phyloP scores from a whole-genome alignment of 2,888 invertebrate species.

The Chirona hameri region DNA sequence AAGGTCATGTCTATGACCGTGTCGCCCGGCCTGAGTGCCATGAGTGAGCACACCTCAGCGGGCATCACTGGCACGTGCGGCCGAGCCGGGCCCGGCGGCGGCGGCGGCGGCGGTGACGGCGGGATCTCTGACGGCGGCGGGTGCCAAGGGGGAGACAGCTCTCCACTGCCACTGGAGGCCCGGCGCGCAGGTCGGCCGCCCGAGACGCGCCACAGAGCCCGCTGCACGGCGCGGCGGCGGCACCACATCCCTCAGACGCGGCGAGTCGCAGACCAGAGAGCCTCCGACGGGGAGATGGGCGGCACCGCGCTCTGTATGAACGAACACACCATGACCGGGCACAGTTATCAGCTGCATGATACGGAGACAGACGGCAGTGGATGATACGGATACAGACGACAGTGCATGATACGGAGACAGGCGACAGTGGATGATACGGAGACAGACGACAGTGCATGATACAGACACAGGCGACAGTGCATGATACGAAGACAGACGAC shows the following conservation, averaged over 20 bases:
- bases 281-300: neutral
- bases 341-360: no score
- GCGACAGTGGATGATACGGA: no score
- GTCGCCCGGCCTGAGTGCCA: slow-evolving; percentile 49
- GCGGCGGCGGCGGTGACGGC: neutral
- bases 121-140: neutral
- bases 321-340: no score
- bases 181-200: neutral
- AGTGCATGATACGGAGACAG: no score
- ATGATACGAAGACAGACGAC: no score
- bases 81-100: neutral
- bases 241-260: neutral
- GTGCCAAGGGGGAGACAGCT: neutral
- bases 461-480: no score
- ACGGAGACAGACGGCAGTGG: no score
- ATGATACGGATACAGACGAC: no score
- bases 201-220: neutral
- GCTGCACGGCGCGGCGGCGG: neutral
- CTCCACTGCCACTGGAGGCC: neutral
- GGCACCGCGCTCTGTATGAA: no score
- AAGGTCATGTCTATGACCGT: slow-evolving; percentile 11
- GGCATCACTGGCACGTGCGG: slow-evolving; percentile 74
- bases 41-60: slow-evolving; percentile 63
- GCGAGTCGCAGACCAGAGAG: neutral
- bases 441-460: no score